Conservation (phyloP, 2,113 vertebrate genomes). For the Prionailurus bengalensis region DNA sequence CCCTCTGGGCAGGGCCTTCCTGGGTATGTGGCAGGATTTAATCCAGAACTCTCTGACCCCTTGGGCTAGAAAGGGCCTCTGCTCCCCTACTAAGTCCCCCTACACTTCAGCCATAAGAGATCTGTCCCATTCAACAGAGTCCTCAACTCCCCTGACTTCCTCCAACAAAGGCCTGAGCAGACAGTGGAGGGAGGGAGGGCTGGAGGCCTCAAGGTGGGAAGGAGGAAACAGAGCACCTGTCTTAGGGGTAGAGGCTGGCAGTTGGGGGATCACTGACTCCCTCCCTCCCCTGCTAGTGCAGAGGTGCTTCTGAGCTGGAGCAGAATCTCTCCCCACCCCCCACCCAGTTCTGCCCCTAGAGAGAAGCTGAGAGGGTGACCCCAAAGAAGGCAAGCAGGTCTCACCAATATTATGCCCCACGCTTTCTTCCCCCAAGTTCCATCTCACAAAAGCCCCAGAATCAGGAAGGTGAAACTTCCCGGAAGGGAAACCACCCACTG, state of each 20-base stretch:
- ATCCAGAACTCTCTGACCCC: background rate
- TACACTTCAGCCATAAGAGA: background rate
- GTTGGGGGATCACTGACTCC: background rate
- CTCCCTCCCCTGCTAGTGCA: background rate
- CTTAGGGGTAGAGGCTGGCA: background rate
- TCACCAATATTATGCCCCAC: background rate
- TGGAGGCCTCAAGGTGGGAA: background rate
- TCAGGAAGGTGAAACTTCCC: slow-evolving; percentile 54
- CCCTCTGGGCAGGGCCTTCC: background rate
- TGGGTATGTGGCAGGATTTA: background rate
- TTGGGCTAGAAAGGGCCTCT: background rate
- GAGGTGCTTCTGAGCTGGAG: background rate
- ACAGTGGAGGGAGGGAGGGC: background rate
- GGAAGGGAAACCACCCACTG: slow-evolving; percentile 58
- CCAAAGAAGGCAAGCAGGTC: background rate
- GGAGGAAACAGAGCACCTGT: background rate
- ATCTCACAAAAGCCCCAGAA: background rate
- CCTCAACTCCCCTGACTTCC: background rate
- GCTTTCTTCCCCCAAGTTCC: background rate
- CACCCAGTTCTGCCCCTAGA: background rate
- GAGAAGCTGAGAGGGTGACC: background rate
- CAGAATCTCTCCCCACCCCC: background rate
- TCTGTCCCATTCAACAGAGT: background rate
- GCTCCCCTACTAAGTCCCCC: background rate
- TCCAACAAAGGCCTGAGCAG: background rate